These are phyloP conservation scores for Colostygia pectinataria DNA, from an alignment of 2,888 invertebrate genomes.

Conservation along the genomic window DNA sequence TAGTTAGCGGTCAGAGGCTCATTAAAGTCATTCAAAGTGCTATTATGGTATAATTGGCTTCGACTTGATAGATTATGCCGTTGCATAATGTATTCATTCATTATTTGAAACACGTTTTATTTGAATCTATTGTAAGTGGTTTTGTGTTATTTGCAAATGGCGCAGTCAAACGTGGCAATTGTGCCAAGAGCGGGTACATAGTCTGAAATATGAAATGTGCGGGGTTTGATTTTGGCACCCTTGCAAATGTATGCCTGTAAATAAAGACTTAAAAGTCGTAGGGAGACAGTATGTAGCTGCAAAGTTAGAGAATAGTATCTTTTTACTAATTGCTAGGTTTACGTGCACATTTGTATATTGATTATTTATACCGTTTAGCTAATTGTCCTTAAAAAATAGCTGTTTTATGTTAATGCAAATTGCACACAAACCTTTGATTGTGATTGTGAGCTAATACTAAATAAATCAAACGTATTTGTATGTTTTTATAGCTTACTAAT, in stretches of 20 bases:
- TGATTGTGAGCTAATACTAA: no score
- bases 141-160: constrained; percentile 12
- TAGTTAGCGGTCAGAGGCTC: constrained; percentile 58
- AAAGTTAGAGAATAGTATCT: no score
- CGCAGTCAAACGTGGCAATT: not conserved
- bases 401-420: no score
- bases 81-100: constrained; percentile 34
- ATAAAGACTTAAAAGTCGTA: no score
- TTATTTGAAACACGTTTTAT: constrained; percentile 28
- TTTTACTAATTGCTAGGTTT: no score
- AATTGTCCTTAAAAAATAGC: no score
- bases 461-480: no score
- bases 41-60: constrained; percentile 46
- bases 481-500: no score
- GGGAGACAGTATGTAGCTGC: no score
- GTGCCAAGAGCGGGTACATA: not conserved
- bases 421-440: no score
- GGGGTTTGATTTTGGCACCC: not conserved
- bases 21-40: constrained; percentile 60
- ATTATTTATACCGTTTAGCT: no score
- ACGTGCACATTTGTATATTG: no score
- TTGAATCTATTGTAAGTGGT: constrained; percentile 23
- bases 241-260: not conserved
- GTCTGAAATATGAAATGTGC: not conserved
- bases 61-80: constrained; percentile 35